Percentiles rank a stretch among this genome's conserved stretches.
phyloP scores from a whole-genome alignment of 1,140 invertebrate species.

The Gonioctena quinquepunctata region DNA sequence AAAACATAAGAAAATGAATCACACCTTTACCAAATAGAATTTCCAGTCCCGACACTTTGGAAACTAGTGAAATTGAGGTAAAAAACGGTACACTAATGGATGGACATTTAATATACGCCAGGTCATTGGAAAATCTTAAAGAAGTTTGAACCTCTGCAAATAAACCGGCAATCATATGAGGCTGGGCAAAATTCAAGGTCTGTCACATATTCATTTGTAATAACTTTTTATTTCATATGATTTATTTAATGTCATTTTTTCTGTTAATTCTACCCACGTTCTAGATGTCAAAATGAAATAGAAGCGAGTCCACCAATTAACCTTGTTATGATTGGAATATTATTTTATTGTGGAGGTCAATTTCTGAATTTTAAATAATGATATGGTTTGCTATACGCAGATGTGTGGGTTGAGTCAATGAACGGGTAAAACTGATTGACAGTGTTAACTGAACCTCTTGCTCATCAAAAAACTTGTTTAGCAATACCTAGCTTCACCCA shows the following conservation, averaged over 20 bases:
- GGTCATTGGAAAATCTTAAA: no score
- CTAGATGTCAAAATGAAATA: background rate
- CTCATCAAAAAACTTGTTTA: no score
- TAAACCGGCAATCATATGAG: background rate
- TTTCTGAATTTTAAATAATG: background rate
- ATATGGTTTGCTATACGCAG: background rate
- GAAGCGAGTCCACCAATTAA: background rate
- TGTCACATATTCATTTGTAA: background rate
- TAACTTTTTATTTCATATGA: background rate
- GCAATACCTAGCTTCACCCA: no score
- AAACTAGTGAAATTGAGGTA: no score
- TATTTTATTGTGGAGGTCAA: background rate
- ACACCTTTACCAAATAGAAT: no score
- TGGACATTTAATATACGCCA: no score
- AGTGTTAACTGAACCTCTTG: no score
- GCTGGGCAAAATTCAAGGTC: background rate
- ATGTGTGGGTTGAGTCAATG: background rate
- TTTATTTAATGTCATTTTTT: background rate
- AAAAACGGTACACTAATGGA: no score
- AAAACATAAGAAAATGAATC: no score
- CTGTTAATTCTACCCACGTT: background rate
- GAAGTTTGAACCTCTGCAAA: background rate
- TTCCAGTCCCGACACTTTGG: no score
- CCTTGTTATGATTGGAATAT: conserved; percentile 6
- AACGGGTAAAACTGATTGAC: background rate